phyloP scores from a whole-genome alignment of 2,113 vertebrate species.

The Corvus cornix region DNA sequence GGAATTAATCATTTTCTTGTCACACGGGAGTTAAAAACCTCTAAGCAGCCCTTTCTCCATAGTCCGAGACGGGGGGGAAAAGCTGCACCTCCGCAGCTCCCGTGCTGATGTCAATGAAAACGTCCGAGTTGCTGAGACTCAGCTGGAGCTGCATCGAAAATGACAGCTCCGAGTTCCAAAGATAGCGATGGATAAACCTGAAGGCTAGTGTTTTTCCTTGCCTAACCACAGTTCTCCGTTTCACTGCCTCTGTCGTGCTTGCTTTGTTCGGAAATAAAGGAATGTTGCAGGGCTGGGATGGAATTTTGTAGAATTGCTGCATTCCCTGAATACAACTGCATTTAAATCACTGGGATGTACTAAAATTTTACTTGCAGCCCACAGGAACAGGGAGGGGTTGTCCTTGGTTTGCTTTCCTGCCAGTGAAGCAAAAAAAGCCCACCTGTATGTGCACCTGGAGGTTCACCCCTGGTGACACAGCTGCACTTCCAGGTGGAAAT shows the following conservation, averaged over 20 bases:
- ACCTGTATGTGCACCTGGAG: background rate
- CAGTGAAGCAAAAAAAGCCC: rapidly evolving
- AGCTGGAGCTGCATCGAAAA: background rate
- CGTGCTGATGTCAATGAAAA: rapidly evolving
- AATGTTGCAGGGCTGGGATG: background rate
- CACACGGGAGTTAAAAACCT: background rate
- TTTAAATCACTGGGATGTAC: background rate
- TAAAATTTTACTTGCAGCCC: background rate
- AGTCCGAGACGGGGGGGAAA: too few species aligned
- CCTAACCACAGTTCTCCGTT: background rate
- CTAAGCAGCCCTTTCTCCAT: rapidly evolving
- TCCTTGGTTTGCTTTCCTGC: rapidly evolving
- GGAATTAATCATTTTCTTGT: rapidly evolving
- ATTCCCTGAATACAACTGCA: too few species aligned
- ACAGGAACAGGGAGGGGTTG: rapidly evolving
- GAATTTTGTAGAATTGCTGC: background rate
- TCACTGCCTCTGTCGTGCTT: background rate
- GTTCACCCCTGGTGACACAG: too few species aligned
- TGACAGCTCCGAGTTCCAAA: background rate
- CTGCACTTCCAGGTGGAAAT: background rate
- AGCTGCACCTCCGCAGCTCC: too few species aligned
- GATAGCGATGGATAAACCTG: background rate
- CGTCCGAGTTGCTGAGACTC: rapidly evolving
- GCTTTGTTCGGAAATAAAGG: background rate
- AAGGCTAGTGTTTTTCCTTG: background rate